Evolutionary conservation across 2,797 vertebrate species (phyloP).

Genomic region (Channa striata): DNA sequence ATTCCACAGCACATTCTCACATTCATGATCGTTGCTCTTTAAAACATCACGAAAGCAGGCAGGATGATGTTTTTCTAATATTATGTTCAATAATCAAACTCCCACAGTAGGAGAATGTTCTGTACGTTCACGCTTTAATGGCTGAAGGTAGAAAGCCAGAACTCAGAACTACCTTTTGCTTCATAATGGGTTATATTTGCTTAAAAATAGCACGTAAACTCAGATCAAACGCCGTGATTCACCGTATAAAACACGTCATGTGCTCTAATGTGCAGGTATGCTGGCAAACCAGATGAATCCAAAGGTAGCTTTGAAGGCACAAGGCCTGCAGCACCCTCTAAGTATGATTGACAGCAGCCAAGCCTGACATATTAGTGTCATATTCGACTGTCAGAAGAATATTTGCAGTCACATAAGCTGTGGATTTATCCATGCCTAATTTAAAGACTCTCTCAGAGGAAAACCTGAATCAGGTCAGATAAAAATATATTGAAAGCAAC

Average conservation of each 20-base stretch:
- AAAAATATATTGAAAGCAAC: conserved; percentile 30
- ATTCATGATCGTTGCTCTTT: too few relatives aligned
- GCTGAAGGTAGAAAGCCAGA: background rate
- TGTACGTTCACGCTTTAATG: background rate
- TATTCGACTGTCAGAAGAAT: conserved; percentile 66
- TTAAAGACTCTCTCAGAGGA: conserved; percentile 34
- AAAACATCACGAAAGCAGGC: background rate
- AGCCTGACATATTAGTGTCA: conserved; percentile 59
- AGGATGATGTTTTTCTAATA: background rate
- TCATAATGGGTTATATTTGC: background rate
- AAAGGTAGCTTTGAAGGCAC: conserved; percentile 59
- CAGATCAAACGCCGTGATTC: background rate
- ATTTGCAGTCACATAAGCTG: conserved; percentile 70
- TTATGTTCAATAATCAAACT: background rate
- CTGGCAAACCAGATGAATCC: conserved; percentile 22
- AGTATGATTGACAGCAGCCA: conserved; percentile 75
- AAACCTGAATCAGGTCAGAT: conserved; percentile 56
- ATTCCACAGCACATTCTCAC: background rate
- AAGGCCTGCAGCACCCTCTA: conserved; percentile 47
- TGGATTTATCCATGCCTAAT: conserved; percentile 62
- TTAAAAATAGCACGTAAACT: background rate
- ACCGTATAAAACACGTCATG: background rate
- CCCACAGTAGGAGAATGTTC: background rate
- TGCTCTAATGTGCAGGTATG: background rate
- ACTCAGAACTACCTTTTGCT: background rate